A percentile compares a stretch with the other conserved stretches of the same genome.
Conservation (phyloP, 2,797 vertebrate species). For the Halcyon leucocephala region DNA sequence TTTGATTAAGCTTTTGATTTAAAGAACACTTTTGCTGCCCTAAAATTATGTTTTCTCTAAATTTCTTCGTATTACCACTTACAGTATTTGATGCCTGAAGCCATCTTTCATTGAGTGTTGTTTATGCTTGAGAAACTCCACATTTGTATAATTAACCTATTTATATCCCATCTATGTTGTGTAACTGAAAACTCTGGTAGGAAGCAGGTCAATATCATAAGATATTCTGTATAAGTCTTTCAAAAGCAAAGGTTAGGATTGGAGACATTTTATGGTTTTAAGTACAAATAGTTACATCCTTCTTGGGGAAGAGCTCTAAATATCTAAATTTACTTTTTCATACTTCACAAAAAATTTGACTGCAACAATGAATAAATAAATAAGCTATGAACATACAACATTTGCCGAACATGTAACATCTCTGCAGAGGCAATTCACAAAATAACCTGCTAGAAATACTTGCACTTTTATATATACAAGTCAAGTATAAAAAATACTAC, state of each 20-base stretch:
- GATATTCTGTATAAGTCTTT: background rate
- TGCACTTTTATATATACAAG: background rate
- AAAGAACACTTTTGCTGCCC: background rate
- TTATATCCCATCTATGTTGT: background rate
- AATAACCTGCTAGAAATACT: background rate
- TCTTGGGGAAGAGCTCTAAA: background rate
- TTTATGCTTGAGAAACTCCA: background rate
- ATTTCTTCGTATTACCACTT: background rate
- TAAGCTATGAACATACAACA: background rate
- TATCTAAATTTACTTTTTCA: background rate
- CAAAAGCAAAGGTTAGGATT: background rate
- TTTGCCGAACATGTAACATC: background rate
- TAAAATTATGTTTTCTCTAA: background rate
- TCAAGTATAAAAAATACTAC: background rate
- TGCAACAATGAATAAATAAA: background rate
- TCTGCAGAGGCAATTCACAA: background rate
- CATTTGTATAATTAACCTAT: background rate
- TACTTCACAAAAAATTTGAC: background rate
- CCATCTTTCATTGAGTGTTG: accelerated
- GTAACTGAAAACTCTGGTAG: background rate
- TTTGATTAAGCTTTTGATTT: constrained; percentile 43
- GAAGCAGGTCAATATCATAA: background rate
- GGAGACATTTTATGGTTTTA: background rate
- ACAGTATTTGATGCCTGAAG: background rate
- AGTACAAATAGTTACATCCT: background rate